These are phyloP conservation scores for Scytalopus superciliaris DNA, from an alignment of 2,113 vertebrate species.

Conservation along the genomic window DNA sequence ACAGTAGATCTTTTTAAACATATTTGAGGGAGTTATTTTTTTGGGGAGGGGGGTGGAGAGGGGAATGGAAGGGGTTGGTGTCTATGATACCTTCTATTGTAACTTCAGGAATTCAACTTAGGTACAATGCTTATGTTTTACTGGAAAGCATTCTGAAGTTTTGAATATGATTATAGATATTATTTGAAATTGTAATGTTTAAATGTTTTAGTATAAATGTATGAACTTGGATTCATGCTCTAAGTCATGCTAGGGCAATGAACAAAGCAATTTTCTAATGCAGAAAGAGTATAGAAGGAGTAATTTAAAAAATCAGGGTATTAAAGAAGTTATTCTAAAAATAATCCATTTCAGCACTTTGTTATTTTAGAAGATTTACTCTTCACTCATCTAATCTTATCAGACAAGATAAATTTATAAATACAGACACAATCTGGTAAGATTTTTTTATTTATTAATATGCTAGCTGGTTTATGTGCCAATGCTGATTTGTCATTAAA, in stretches of 20 bases:
- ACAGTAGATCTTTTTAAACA: background rate
- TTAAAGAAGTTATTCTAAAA: background rate
- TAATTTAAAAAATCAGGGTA: background rate
- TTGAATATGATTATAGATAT: background rate
- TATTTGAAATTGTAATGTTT: background rate
- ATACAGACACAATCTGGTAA: background rate
- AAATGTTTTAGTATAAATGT: background rate
- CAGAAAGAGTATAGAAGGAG: background rate
- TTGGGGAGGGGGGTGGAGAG: too few species aligned
- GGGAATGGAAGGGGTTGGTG: background rate
- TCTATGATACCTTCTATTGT: background rate
- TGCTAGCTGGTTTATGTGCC: background rate
- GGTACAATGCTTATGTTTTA: background rate
- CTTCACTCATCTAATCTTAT: background rate
- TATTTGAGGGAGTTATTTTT: background rate
- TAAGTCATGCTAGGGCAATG: background rate
- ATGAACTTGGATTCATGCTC: background rate
- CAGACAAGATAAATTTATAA: slow-evolving; percentile 6
- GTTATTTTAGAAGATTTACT: background rate
- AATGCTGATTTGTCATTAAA: background rate
- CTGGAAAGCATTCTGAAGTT: background rate
- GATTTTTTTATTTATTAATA: background rate
- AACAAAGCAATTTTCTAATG: background rate
- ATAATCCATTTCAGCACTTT: background rate
- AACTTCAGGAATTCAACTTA: slow-evolving; percentile 9